These are phyloP conservation scores for Propsilocerus akamusi DNA, from an alignment of 1,140 invertebrate genomes.

Conservation along the genomic window DNA sequence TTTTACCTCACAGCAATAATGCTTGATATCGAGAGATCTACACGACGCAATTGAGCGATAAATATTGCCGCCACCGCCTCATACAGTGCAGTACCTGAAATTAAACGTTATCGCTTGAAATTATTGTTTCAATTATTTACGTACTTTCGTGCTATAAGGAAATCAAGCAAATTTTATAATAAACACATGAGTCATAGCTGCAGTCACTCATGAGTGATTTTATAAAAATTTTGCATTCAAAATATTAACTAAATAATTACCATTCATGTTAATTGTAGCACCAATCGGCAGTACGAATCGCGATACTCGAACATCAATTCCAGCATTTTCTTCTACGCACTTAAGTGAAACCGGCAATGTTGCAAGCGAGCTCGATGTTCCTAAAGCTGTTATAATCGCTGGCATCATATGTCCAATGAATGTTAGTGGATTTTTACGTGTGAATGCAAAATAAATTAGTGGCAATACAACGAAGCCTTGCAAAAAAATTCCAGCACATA, in stretches of 20 bases:
- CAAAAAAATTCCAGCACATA: slow-evolving; percentile 51
- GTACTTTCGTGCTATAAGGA: too few species aligned
- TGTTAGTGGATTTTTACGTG: slow-evolving; percentile 40
- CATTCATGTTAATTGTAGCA: slow-evolving; percentile 74
- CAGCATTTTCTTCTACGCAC: slow-evolving; percentile 61
- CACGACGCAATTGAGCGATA: slow-evolving; percentile 54
- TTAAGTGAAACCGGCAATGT: slow-evolving; percentile 54
- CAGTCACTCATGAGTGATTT: too few species aligned
- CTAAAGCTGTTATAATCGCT: slow-evolving; percentile 57
- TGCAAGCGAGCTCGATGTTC: slow-evolving; percentile 47
- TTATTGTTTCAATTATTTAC: too few species aligned
- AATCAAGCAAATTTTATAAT: too few species aligned
- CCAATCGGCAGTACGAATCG: slow-evolving; percentile 75
- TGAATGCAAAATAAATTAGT: slow-evolving; percentile 40
- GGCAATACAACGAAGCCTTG: slow-evolving; percentile 63
- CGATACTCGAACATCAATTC: slow-evolving; percentile 52
- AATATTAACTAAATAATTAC: slow-evolving; percentile 14
- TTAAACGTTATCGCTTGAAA: too few species aligned
- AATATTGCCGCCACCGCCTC: slow-evolving; percentile 73
- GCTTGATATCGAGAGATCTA: slow-evolving; percentile 41
- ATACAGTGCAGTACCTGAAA: slow-evolving; percentile 51
- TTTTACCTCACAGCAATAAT: slow-evolving; percentile 38
- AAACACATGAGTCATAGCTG: too few species aligned
- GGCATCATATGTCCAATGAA: slow-evolving; percentile 55
- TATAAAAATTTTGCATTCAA: not conserved